Conservation (phyloP, 2,113 vertebrate genomes). For the Shinisaurus crocodilurus region DNA sequence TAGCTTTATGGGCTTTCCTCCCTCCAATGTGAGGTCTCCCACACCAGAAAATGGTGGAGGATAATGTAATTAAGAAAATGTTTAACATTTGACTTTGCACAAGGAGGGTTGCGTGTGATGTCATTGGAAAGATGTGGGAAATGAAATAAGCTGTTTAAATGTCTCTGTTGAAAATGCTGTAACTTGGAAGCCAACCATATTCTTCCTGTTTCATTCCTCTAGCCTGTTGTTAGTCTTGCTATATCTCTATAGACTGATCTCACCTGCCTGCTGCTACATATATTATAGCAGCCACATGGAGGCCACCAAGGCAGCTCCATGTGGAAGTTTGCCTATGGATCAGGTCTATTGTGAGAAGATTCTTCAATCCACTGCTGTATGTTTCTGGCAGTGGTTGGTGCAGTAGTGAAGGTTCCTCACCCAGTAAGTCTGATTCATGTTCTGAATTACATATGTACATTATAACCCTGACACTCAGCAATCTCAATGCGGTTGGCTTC, state of each 20-base stretch:
- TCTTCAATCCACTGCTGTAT: background rate
- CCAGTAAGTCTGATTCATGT: background rate
- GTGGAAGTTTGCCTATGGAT: background rate
- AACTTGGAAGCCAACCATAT: background rate
- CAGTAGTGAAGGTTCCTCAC: no score
- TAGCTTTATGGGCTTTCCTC: background rate
- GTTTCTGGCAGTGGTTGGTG: no score
- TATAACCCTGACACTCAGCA: background rate
- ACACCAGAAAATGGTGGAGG: background rate
- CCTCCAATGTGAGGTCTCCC: background rate
- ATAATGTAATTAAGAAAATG: background rate
- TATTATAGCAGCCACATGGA: background rate
- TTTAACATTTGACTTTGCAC: background rate
- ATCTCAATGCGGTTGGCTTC: background rate
- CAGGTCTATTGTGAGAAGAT: background rate
- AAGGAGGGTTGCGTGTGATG: background rate
- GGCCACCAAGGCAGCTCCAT: no score
- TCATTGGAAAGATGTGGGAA: background rate
- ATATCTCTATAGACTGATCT: background rate
- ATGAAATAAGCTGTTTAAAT: background rate
- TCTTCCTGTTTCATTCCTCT: background rate
- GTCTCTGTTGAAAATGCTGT: background rate
- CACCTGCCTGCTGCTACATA: background rate
- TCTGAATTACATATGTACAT: background rate
- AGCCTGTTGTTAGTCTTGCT: background rate